A percentile compares a stretch with the other conserved stretches of the same genome.
These are phyloP conservation scores for Morone chrysops DNA, from an alignment of 2,113 vertebrate genomes.

Conservation along the genomic window DNA sequence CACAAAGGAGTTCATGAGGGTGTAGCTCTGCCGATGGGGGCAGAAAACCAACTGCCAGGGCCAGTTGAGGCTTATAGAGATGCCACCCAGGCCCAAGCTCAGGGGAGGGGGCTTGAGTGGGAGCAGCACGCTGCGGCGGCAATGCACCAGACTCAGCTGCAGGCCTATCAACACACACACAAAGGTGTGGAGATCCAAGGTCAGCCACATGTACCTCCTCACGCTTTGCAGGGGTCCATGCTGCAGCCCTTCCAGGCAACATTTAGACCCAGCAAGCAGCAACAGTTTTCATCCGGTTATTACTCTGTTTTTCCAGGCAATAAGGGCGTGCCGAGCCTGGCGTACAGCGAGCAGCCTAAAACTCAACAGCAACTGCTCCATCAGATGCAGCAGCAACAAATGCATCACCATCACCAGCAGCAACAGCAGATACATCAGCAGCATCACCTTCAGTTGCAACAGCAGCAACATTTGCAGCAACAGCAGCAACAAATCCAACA, in stretches of 20 bases:
- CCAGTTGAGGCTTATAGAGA: constrained; percentile 89
- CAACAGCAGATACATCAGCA: constrained; percentile 78
- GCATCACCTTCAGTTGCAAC: constrained; percentile 80
- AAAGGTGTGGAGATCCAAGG: constrained; percentile 76
- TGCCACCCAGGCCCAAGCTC: constrained; percentile 78
- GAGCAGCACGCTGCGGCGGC: constrained; percentile 83
- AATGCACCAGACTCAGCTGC: constrained; percentile 82
- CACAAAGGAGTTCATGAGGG: constrained; percentile 84
- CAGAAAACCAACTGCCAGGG: constrained; percentile 84
- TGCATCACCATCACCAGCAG: constrained; percentile 71
- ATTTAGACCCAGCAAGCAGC: constrained; percentile 92
- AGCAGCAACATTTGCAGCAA: constrained; percentile 63
- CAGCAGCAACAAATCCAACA: constrained; percentile 78
- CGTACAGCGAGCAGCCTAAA: constrained; percentile 80
- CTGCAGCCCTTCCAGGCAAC: constrained; percentile 94
- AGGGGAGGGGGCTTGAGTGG: constrained; percentile 79
- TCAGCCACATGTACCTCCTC: constrained; percentile 73
- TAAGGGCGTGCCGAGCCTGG: constrained; percentile 69
- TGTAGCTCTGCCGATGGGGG: constrained; percentile 76
- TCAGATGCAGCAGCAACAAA: constrained; percentile 81
- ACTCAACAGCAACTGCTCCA: constrained; percentile 78
- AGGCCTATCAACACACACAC: constrained; percentile 85
- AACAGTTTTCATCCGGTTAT: constrained; percentile 85
- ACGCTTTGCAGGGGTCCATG: constrained; percentile 80
- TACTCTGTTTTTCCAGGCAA: constrained; percentile 89